Conservation (phyloP, 2,888 invertebrate species). For the Orthonevra nobilis region DNA sequence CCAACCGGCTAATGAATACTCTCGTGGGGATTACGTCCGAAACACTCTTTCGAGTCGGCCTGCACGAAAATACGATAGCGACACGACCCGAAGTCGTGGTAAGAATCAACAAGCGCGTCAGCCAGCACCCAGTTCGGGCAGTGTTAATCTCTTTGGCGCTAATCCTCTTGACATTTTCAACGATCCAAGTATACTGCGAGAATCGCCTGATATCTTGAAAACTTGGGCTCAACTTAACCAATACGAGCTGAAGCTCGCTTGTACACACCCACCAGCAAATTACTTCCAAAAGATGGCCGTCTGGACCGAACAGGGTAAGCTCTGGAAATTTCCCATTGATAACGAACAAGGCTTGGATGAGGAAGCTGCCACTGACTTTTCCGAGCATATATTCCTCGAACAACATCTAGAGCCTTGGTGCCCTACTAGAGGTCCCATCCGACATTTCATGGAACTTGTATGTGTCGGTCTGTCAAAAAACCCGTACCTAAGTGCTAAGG, state of each 20-base stretch:
- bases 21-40: constrained; percentile 79
- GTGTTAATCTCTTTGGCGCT: constrained; percentile 84
- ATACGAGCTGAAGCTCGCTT: constrained; percentile 85
- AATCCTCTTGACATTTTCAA: constrained; percentile 85
- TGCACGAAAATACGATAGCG: not conserved
- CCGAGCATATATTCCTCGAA: constrained; percentile 97
- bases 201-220: constrained; percentile 79
- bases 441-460: constrained; percentile 98
- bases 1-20: constrained; percentile 71
- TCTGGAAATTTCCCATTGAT: constrained; percentile 98
- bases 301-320: constrained; percentile 96
- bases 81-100: not conserved
- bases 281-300: constrained; percentile 95
- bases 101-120: constrained; percentile 38
- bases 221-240: constrained; percentile 86
- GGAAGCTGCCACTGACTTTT: constrained; percentile 88
- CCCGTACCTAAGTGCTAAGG: constrained; percentile 91
- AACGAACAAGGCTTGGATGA: constrained; percentile 93
- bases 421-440: constrained; percentile 92
- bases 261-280: constrained; percentile 89
- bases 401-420: constrained; percentile 93
- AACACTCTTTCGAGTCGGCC: constrained; percentile 75
- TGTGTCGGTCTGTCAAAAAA: constrained; percentile 96
- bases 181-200: constrained; percentile 71
- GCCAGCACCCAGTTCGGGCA: constrained; percentile 76